Evolutionary conservation across 2,888 invertebrate species (phyloP), one percentile per base, ranked within the genome.

Genomic region (Pandemis heparana): DNA sequence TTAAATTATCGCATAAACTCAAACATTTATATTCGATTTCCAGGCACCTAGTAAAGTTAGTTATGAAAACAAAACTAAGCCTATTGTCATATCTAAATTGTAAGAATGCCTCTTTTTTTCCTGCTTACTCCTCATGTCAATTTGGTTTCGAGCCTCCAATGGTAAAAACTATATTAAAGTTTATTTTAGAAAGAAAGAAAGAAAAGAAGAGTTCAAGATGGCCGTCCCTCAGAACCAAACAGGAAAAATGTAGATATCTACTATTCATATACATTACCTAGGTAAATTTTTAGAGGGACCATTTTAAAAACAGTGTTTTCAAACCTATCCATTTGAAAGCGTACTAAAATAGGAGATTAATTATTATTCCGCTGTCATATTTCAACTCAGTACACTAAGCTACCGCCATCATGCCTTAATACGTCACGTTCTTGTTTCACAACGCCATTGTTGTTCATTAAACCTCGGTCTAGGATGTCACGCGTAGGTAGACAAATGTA

Each of bases 401-500:
- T 43, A 62, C 62, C 39, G 38, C 18, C 62, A 56, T 56, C 10
- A 39, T 8, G 39, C 56, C 41, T 56, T 61, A 61, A 61, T 43
- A 41, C 59, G 67, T 32, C 53, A 62, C 61, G 53, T 62, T 53
- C 62, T 56, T 51, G 65, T 65, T 38, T 65, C 43, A 46, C 23
- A 38, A 38, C 16, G 16, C 16, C 38, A 46, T 67, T 66, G 46
- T 62, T 67, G 66, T 72, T 67, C 67, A 62, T 62, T 67, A 46
- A 60, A 65, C 51, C 71, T 66, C 38, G 23, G 65, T 65, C 48
- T 23, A 46, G 63, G 46, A 23, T 18, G 18, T 53, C 53, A 53
- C 53, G 53, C 53, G 53, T 53, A 53, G 53, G 53, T 53, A 51
- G 64, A 48, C 56, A 64, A 73, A 73, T 68, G 68, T 39, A 48